Base-by-base conservation (phyloP, 2,113 vertebrate species). In the Alectura lathami region DNA sequence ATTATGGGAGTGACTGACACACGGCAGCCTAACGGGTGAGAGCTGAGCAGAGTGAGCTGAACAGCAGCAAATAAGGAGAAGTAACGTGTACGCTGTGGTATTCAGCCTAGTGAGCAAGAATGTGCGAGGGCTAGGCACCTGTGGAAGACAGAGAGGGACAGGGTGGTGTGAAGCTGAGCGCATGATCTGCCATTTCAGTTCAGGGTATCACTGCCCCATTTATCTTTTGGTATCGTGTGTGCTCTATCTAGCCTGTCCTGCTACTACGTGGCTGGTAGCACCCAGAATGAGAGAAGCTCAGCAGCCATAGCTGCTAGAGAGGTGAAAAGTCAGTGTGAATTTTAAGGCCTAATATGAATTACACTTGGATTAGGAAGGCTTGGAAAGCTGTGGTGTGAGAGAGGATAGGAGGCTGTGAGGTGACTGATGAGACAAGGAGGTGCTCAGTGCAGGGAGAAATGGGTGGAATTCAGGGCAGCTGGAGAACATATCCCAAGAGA, bases 81-180 rank as follows among this genome's bases (percentile, higher is more conserved):
- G 16, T 26, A 40, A 47, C 60, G 32, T 7, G 18, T 73, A 9
- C 18, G 5, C 8, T 45, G 59, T 45, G 36, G 34, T 40, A 17
- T 17, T 38, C 23, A 29, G 36, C 51, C 50, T 45, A 1, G 21
- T 5, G 20, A 59, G 59, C 3, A 1, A 73, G n/a, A 53, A 22
- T 12, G n/a, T 4, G 9, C 0, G 5, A 40, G 29, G 45, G n/a
- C 29, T 34, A 3, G 23, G n/a, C n/a, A n/a, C n/a, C n/a, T n/a
- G n/a, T n/a, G n/a, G n/a, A 23, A 60, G 43, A 29, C 15, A 57
- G 20, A 67, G 70, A 50, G 11, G 42, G 26, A 11, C 20, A 1
- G 53, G 32, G 27, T 23, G 32, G 9, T 3, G 1, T 18, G 51
- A 59, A n/a, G 36, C 38, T 51, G 36, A 30, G 30, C 53, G 27